A percentile compares a stretch with the other conserved stretches of the same genome.
Evolutionary conservation across 2,888 invertebrate genomes (phyloP).

Genomic region (Coenonympha arcania): DNA sequence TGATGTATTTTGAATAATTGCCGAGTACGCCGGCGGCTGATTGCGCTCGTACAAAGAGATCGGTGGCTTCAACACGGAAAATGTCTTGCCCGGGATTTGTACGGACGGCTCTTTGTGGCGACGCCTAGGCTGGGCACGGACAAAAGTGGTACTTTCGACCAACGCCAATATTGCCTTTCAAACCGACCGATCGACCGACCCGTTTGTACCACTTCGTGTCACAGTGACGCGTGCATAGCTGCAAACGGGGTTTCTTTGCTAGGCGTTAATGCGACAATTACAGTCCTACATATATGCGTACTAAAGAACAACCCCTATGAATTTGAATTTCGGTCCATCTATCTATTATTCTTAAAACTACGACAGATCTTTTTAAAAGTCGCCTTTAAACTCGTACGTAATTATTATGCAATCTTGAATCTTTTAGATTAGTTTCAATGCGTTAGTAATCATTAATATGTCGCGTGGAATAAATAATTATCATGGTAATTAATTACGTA

Average conservation of each 20-base stretch:
- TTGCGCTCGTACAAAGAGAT: slow-evolving; percentile 60
- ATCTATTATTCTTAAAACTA: too few species aligned
- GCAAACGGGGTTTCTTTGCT: too few species aligned
- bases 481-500: slow-evolving; percentile 15
- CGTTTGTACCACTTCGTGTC: background rate
- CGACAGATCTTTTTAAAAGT: too few species aligned
- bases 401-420: background rate
- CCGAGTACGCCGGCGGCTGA: slow-evolving; percentile 55
- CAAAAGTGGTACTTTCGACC: slow-evolving; percentile 29
- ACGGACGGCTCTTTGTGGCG: slow-evolving; percentile 33
- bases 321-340: too few species aligned
- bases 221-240: too few species aligned
- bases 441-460: slow-evolving; percentile 5
- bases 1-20: slow-evolving; percentile 74
- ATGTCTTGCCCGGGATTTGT: slow-evolving; percentile 59
- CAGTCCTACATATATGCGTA: too few species aligned
- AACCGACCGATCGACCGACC: background rate
- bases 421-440: background rate
- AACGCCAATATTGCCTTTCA: slow-evolving; percentile 15
- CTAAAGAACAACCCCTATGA: too few species aligned
- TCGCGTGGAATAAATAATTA: slow-evolving; percentile 11
- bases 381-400: too few species aligned
- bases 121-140: slow-evolving; percentile 16
- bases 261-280: too few species aligned
- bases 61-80: slow-evolving; percentile 46